A percentile compares a stretch with the other conserved stretches of the same genome.
These are phyloP conservation scores for Drosophila mauritiana DNA, from an alignment of 1,140 invertebrate genomes.

Conservation along the genomic window DNA sequence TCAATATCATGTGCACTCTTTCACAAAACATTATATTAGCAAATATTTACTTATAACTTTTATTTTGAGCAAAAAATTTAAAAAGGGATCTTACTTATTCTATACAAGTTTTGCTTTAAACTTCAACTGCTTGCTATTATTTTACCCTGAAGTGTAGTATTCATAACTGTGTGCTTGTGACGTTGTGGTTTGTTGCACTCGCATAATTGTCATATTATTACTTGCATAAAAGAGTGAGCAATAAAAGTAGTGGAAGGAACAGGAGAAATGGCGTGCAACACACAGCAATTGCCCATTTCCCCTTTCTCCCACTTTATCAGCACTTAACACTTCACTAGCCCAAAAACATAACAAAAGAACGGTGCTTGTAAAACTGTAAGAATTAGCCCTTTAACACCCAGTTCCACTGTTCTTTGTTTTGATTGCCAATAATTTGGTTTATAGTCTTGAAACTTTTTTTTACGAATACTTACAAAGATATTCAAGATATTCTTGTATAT, in stretches of 20 bases:
- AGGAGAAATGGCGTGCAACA: not conserved
- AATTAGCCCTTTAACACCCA: conserved; percentile 2
- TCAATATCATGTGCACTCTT: no score
- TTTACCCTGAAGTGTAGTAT: not conserved
- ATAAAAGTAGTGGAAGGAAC: conserved; percentile 1
- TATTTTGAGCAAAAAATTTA: not conserved
- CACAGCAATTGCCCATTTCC: not conserved
- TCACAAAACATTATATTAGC: no score
- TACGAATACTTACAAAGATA: no score
- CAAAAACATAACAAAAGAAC: conserved; percentile 11
- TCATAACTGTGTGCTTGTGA: conserved; percentile 2
- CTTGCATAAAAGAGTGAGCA: conserved; percentile 4
- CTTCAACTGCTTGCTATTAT: not conserved
- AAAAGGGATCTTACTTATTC: no score
- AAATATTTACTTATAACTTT: no score
- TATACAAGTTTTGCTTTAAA: not conserved
- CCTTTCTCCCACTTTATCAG: not conserved
- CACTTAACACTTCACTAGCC: conserved; percentile 1
- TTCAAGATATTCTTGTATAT: no score
- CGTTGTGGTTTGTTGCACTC: conserved; percentile 47
- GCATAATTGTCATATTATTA: conserved; percentile 43
- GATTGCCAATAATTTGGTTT: no score
- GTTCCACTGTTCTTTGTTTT: no score
- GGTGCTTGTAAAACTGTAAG: conserved; percentile 12
- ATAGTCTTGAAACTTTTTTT: no score